Evolutionary conservation across 2,113 vertebrate genomes (phyloP).

Genomic region (Calypte anna): DNA sequence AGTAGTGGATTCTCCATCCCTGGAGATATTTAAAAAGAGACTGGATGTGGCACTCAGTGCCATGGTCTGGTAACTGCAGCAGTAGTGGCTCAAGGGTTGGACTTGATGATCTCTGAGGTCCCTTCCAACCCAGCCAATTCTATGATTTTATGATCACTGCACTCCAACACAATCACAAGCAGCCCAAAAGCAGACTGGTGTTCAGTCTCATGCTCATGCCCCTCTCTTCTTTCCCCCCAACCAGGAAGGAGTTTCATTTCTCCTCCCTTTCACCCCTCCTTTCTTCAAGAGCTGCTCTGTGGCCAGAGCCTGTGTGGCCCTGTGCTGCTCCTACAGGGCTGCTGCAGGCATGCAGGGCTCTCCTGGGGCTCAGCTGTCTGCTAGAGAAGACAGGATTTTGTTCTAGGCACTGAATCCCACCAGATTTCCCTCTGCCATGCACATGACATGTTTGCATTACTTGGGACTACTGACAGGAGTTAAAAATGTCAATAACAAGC

Average conservation of each 20-base stretch:
- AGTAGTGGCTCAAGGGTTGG: too few species aligned
- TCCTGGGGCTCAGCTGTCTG: background rate
- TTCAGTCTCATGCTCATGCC: background rate
- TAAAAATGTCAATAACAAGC: background rate
- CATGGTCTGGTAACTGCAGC: too few species aligned
- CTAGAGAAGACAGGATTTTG: background rate
- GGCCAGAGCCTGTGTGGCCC: background rate
- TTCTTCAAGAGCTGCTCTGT: background rate
- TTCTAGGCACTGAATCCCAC: background rate
- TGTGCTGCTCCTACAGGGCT: background rate
- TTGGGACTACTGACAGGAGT: background rate
- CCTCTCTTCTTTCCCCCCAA: background rate
- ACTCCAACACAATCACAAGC: background rate
- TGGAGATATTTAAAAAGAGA: too few species aligned
- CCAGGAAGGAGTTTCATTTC: background rate
- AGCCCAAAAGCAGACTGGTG: background rate
- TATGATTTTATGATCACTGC: too few species aligned
- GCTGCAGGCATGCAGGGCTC: background rate
- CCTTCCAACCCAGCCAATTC: too few species aligned
- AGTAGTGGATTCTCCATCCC: too few species aligned
- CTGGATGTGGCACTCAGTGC: too few species aligned
- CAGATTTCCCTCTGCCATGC: background rate
- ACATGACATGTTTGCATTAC: background rate
- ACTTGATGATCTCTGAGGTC: too few species aligned
- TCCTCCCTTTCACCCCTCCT: background rate